A percentile compares a stretch with the other conserved stretches of the same genome.
Evolutionary conservation across 2,888 invertebrate genomes (phyloP).

Genomic region (Polydrusus pterygomalis): DNA sequence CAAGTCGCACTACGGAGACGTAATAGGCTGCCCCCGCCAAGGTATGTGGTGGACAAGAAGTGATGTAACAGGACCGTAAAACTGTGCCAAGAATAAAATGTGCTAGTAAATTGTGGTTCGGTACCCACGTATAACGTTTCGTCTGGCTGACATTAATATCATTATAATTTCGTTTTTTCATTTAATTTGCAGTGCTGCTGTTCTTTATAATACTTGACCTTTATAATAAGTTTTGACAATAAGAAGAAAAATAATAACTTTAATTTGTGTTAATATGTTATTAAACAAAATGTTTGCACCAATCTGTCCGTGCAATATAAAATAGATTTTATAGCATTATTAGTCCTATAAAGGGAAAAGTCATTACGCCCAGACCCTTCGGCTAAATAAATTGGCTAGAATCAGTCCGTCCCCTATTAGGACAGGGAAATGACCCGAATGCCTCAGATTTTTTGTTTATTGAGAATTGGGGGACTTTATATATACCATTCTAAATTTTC

Average conservation of each 20-base stretch:
- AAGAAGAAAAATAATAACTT: not conserved
- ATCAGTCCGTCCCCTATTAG: slow-evolving; percentile 45
- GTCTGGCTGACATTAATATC: too few species aligned
- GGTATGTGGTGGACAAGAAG: too few species aligned
- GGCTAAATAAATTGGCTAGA: slow-evolving; percentile 49
- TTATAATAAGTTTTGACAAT: too few species aligned
- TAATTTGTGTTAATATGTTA: not conserved
- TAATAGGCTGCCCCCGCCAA: too few species aligned
- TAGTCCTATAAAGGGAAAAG: slow-evolving; percentile 48
- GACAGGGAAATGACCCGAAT: slow-evolving; percentile 34
- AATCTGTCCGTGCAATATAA: slow-evolving; percentile 11
- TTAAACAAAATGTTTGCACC: not conserved
- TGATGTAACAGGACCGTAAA: too few species aligned
- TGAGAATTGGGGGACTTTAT: not conserved
- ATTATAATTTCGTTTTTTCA: too few species aligned
- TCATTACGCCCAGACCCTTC: slow-evolving; percentile 47
- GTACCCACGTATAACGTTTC: too few species aligned
- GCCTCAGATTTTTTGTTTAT: slow-evolving; percentile 36
- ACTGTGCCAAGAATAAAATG: too few species aligned
- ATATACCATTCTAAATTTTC: not conserved
- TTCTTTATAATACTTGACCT: too few species aligned
- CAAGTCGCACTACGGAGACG: too few species aligned
- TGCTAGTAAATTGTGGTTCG: too few species aligned
- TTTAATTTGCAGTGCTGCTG: too few species aligned
- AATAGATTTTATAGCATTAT: slow-evolving; percentile 41